These are phyloP conservation scores for human DNA, from an alignment of 2,113 vertebrate species.

Conservation along the genomic window GRCh38 chr4:81781501-81782000, in stretches of 20 bases:
- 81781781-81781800: background rate
- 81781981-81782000: background rate
- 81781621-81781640: constrained; percentile 2
- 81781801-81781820: background rate
- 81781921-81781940: background rate
- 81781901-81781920: background rate
- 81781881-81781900: background rate
- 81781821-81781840: background rate
- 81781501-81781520: background rate
- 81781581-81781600: background rate
- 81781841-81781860: constrained; percentile 2
- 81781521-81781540: background rate
- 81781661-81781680: background rate
- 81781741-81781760: background rate
- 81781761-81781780: background rate
- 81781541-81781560: background rate
- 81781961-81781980: background rate
- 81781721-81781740: background rate
- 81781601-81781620: background rate
- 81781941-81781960: background rate
- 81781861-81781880: background rate
- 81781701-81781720: background rate
- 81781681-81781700: background rate
- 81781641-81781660: background rate
- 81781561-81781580: background rate